Base-by-base conservation (phyloP, 2,888 invertebrate species). In the Polylopha cassiicola region DNA sequence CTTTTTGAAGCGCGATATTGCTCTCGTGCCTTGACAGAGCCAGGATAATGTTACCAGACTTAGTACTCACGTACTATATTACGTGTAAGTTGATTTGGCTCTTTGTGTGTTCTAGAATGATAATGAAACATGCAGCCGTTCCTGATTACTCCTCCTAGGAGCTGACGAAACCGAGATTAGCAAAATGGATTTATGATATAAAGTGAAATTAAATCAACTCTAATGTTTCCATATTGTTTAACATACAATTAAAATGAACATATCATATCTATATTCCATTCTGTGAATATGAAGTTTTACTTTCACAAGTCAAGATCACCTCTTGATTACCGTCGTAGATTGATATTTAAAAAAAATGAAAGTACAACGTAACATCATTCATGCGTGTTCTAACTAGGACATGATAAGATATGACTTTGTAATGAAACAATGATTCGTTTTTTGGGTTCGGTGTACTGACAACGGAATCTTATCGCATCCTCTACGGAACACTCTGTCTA, bases 391-490 rank as follows among this genome's bases (percentile, higher is more conserved):
- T 36, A 43, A 57, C 47, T 47, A 49, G 50, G 51, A 37, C 43
- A 28, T 53, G 73, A 77, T 77, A 76, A 76, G 75, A 66, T 71
- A 71, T 50, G 50, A 27, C 14, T 26, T 31, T 43, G 58, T 59
- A 61, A 55, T 55, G 55, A 50, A 64, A 70, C 64, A 72, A 68
- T 73, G 58, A 67, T 67, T 70, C 54, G 66, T 69, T 74, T 73
- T n/a, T 70, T 55, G 61, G 66, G 73, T 73, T 71, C 70, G 67
- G 51, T 57, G 66, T 55, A 61, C 65, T 47, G 47, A 47, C 50
- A 37, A 33, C 48, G 43, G 50, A 56, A 54, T 57, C 64, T 80
- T 81, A 81, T 81, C 81, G 46, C 70, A 65, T 78, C 81, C 79
- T 78, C 62, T 68, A 61, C 60, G 55, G 55, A 67, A 74, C 70